Percentiles rank a stretch among this genome's conserved stretches.
Evolutionary conservation across 2,888 invertebrate species (phyloP).

Genomic region (Polydrusus cervinus): DNA sequence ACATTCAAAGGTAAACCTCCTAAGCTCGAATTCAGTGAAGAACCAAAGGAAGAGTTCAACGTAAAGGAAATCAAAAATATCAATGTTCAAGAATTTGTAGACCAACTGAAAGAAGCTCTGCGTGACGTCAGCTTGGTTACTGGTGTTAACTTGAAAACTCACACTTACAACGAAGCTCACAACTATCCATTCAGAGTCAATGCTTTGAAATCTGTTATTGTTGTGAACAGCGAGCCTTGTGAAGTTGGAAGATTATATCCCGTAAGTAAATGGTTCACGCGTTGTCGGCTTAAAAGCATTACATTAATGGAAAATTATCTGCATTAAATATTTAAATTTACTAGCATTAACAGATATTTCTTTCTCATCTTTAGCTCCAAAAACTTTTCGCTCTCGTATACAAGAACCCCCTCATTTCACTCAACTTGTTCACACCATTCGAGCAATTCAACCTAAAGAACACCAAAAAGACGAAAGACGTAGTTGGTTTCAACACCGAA

Average conservation of each 20-base stretch:
- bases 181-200: slow-evolving; percentile 84
- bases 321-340: too few species aligned
- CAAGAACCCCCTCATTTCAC: slow-evolving; percentile 75
- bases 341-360: too few species aligned
- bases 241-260: slow-evolving; percentile 73
- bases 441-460: slow-evolving; percentile 73
- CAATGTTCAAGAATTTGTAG: slow-evolving; percentile 38
- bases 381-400: slow-evolving; percentile 67
- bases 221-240: slow-evolving; percentile 78
- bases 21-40: slow-evolving; percentile 65
- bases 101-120: slow-evolving; percentile 60
- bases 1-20: slow-evolving; percentile 73
- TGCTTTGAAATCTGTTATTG: slow-evolving; percentile 83
- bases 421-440: slow-evolving; percentile 78
- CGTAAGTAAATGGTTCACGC: slow-evolving; percentile 69
- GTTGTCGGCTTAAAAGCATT: too few species aligned
- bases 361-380: slow-evolving; percentile 61
- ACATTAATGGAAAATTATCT: too few species aligned
- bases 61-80: slow-evolving; percentile 19
- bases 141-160: slow-evolving; percentile 63
- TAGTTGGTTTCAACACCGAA: slow-evolving; percentile 77
- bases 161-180: slow-evolving; percentile 78
- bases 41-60: slow-evolving; percentile 32
- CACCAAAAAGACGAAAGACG: slow-evolving; percentile 74
- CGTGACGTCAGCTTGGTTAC: slow-evolving; percentile 65